Conservation (phyloP, 2,888 invertebrate species). For the Phalera bucephala region DNA sequence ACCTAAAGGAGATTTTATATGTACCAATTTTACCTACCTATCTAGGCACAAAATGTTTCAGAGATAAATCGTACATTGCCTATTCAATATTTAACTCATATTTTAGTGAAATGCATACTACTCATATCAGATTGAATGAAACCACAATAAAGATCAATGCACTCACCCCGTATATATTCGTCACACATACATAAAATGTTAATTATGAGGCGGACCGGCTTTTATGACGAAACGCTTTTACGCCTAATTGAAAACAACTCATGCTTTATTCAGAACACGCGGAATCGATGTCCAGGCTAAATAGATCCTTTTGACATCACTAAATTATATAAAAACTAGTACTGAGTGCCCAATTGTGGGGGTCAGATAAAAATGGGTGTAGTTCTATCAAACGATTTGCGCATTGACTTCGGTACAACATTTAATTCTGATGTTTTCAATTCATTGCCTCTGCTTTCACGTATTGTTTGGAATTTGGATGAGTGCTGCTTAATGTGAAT, state of each 20-base stretch:
- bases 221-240: slow-evolving; percentile 79
- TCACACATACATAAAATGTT: slow-evolving; percentile 62
- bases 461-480: slow-evolving; percentile 9
- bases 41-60: too few species aligned
- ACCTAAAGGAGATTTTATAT: too few species aligned
- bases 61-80: too few species aligned
- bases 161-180: slow-evolving; percentile 37
- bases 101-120: not conserved
- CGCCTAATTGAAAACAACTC: slow-evolving; percentile 81
- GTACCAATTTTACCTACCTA: too few species aligned
- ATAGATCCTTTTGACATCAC: slow-evolving; percentile 50
- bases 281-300: slow-evolving; percentile 51
- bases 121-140: slow-evolving; percentile 15
- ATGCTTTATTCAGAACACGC: slow-evolving; percentile 77
- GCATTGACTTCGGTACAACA: slow-evolving; percentile 40
- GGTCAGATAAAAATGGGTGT: slow-evolving; percentile 42
- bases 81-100: too few species aligned
- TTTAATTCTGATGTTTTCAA: slow-evolving; percentile 52
- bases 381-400: slow-evolving; percentile 36
- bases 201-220: slow-evolving; percentile 64
- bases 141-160: slow-evolving; percentile 33
- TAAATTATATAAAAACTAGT: slow-evolving; percentile 15
- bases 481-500: slow-evolving; percentile 13
- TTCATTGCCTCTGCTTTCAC: slow-evolving; percentile 38
- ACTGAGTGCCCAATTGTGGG: slow-evolving; percentile 28